phyloP scores from a whole-genome alignment of 2,888 invertebrate species.

The Willowsia nigromaculata region DNA sequence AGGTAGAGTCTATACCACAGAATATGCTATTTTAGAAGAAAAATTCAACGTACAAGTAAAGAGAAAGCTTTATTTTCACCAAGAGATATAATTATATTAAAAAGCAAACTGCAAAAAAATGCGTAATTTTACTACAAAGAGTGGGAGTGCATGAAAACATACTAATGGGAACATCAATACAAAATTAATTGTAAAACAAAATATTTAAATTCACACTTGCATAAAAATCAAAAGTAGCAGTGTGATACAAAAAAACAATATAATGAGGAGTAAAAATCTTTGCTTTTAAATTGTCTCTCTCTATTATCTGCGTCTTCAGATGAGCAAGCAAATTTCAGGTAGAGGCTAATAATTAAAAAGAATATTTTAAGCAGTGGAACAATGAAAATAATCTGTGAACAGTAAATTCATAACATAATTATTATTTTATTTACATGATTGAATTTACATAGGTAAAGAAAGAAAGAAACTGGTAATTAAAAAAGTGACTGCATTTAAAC shows the following conservation, averaged over 20 bases:
- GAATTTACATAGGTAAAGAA: neutral
- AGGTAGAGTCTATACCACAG: constrained; percentile 18
- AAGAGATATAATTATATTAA: constrained; percentile 27
- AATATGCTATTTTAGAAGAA: constrained; percentile 61
- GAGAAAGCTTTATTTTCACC: constrained; percentile 71
- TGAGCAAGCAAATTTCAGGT: neutral
- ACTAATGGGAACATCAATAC: neutral
- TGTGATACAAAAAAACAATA: constrained; percentile 15
- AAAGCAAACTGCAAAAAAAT: neutral
- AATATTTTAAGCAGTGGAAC: constrained; percentile 5
- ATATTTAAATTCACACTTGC: neutral
- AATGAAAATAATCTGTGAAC: constrained; percentile 31
- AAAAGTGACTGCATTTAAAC: constrained; percentile 6
- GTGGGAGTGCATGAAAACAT: neutral
- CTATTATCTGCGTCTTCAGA: neutral
- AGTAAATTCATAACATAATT: neutral
- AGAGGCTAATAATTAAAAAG: neutral
- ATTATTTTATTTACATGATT: constrained; percentile 5
- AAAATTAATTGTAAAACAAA: neutral
- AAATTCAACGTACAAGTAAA: constrained; percentile 16
- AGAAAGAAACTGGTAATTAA: constrained; percentile 8
- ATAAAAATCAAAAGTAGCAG: neutral
- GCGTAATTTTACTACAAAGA: neutral
- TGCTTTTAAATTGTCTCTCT: neutral
- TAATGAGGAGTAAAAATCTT: too few species aligned